Evolutionary conservation across 1,140 invertebrate genomes (phyloP).

Genomic region (Tetraneura akinire): DNA sequence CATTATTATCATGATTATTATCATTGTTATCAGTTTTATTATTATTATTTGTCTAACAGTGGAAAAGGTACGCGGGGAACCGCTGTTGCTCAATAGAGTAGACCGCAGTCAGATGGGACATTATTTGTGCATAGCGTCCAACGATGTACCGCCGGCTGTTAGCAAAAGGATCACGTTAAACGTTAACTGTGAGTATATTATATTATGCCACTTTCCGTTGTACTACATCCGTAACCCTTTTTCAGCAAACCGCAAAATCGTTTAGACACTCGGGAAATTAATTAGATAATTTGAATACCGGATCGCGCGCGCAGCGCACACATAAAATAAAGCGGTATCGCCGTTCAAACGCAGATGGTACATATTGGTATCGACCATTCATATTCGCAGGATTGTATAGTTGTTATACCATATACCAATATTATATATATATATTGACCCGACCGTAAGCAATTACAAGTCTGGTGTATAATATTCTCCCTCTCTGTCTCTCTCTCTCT

Average conservation of each 20-base stretch:
- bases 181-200: slow-evolving; percentile 80
- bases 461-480: too few relatives aligned
- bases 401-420: too few relatives aligned
- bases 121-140: slow-evolving; percentile 84
- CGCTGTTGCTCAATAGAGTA: slow-evolving; percentile 71
- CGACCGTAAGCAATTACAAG: too few relatives aligned
- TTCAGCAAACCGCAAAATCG: slow-evolving; percentile 9
- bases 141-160: slow-evolving; percentile 85
- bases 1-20: too few relatives aligned
- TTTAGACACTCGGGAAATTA: slow-evolving; percentile 9
- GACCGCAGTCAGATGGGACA: slow-evolving; percentile 84
- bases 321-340: neutral
- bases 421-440: too few relatives aligned
- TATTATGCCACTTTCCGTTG: neutral
- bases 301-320: too few relatives aligned
- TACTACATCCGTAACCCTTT: neutral
- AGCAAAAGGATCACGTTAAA: slow-evolving; percentile 82
- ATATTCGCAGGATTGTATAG: too few relatives aligned
- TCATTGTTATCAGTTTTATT: too few relatives aligned
- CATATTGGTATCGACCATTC: too few relatives aligned
- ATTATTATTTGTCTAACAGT: slow-evolving; percentile 60
- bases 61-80: slow-evolving; percentile 73
- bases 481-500: too few relatives aligned
- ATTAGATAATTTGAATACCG: slow-evolving; percentile 11
- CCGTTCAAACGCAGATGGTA: neutral